Percentiles rank a stretch among this genome's conserved stretches.
Evolutionary conservation across 2,797 vertebrate genomes (phyloP).

Genomic region (Macroramphosus scolopax): DNA sequence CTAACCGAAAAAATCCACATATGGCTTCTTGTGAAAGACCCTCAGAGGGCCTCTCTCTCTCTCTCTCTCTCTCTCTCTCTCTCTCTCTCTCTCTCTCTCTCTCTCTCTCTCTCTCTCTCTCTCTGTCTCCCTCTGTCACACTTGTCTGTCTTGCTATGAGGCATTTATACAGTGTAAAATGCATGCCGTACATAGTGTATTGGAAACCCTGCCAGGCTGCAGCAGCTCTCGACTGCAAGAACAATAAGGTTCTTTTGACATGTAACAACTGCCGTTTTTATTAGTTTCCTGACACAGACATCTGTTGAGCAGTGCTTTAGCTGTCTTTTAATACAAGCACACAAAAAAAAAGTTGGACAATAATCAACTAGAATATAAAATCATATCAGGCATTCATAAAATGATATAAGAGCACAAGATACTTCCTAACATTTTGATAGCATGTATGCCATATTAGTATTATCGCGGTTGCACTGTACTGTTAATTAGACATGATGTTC

Average conservation of each 20-base stretch:
- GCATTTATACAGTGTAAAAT: slow-evolving; percentile 58
- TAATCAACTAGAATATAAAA: too few relatives aligned
- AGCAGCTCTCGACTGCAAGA: slow-evolving; percentile 31
- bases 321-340: slow-evolving; percentile 26
- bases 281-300: slow-evolving; percentile 31
- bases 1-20: slow-evolving; percentile 84
- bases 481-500: slow-evolving; percentile 50
- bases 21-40: slow-evolving; percentile 60
- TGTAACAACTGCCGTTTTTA: slow-evolving; percentile 37
- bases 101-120: slow-evolving; percentile 20
- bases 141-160: slow-evolving; percentile 48
- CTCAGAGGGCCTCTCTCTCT: slow-evolving; percentile 89
- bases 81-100: slow-evolving; percentile 13
- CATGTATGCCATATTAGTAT: slow-evolving; percentile 17
- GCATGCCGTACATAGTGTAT: slow-evolving; percentile 39
- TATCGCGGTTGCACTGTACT: slow-evolving; percentile 26
- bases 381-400: too few relatives aligned
- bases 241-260: slow-evolving; percentile 33
- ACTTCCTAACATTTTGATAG: slow-evolving; percentile 16
- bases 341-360: slow-evolving; percentile 17
- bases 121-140: slow-evolving; percentile 23
- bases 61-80: slow-evolving; percentile 82
- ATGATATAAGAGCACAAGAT: too few relatives aligned
- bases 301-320: slow-evolving; percentile 22
- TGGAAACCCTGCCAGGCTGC: slow-evolving; percentile 33